Evolutionary conservation across 1,140 invertebrate species (phyloP).

Genomic region (Sitobion miscanthi): DNA sequence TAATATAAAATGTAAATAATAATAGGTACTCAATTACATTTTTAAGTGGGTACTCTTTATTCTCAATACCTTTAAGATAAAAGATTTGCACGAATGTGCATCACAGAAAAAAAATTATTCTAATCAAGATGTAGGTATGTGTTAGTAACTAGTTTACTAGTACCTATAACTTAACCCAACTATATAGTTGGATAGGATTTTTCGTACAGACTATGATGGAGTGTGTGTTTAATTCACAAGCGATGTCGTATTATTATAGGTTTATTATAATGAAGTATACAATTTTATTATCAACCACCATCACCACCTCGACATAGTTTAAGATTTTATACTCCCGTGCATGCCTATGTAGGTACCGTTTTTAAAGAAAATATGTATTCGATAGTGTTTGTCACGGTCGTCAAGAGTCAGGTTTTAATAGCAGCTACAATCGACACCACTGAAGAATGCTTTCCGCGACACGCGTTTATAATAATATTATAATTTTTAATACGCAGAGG

Average conservation of each 20-base stretch:
- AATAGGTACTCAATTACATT: background rate
- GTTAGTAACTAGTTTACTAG: too few species aligned
- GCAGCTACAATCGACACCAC: background rate
- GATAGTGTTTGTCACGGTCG: background rate
- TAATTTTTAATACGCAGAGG: background rate
- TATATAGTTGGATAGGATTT: too few species aligned
- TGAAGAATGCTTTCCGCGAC: background rate
- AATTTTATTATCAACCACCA: background rate
- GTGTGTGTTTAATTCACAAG: background rate
- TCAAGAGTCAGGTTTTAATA: background rate
- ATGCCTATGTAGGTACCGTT: background rate
- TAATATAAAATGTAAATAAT: background rate
- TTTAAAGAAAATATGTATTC: background rate
- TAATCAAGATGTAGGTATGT: background rate
- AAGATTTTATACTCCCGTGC: background rate
- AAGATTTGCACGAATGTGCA: background rate
- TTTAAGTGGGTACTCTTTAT: background rate
- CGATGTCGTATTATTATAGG: background rate
- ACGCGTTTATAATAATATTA: background rate
- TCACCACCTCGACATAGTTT: background rate
- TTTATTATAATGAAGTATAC: background rate
- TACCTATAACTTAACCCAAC: background rate
- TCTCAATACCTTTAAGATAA: background rate
- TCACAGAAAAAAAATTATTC: background rate
- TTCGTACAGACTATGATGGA: background rate